Percentiles rank a stretch among this genome's conserved stretches.
These are phyloP conservation scores for Aldabrachelys gigantea DNA, from an alignment of 2,113 vertebrate genomes.

Conservation along the genomic window DNA sequence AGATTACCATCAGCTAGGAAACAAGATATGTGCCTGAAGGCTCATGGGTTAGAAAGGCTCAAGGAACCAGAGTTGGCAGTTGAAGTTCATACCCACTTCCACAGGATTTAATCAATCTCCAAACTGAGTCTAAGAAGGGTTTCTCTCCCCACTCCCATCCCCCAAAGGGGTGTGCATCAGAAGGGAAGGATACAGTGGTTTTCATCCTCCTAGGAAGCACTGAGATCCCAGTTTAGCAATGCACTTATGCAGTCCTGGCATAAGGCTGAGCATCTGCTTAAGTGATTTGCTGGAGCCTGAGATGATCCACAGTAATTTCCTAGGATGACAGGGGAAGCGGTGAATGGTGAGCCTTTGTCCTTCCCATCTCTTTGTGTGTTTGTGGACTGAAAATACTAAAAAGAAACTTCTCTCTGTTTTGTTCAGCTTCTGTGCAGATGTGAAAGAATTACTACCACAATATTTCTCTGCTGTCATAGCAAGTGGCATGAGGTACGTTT, in stretches of 20 bases:
- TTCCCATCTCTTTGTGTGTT: not conserved
- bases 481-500: conserved; percentile 54
- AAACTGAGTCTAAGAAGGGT: not conserved
- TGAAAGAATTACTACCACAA: conserved; percentile 64
- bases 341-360: not conserved
- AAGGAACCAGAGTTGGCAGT: not conserved
- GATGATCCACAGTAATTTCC: not conserved
- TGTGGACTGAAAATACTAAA: conserved; percentile 1
- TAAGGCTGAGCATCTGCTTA: not conserved
- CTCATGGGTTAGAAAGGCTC: not conserved
- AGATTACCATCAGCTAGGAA: not conserved
- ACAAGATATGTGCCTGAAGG: not conserved
- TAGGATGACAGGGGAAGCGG: not conserved
- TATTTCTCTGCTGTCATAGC: conserved; percentile 68
- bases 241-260: not conserved
- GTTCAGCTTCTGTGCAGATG: conserved; percentile 47
- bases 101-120: not conserved
- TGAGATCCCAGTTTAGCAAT: rapidly evolving
- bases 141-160: not conserved
- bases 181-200: not conserved
- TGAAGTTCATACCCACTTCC: not conserved
- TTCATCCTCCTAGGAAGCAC: not conserved
- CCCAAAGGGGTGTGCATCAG: not conserved
- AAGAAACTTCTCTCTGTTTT: conserved; percentile 37
- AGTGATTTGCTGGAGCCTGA: not conserved